Conservation (phyloP, 2,113 vertebrate species). For the Phoxinus phoxinus region DNA sequence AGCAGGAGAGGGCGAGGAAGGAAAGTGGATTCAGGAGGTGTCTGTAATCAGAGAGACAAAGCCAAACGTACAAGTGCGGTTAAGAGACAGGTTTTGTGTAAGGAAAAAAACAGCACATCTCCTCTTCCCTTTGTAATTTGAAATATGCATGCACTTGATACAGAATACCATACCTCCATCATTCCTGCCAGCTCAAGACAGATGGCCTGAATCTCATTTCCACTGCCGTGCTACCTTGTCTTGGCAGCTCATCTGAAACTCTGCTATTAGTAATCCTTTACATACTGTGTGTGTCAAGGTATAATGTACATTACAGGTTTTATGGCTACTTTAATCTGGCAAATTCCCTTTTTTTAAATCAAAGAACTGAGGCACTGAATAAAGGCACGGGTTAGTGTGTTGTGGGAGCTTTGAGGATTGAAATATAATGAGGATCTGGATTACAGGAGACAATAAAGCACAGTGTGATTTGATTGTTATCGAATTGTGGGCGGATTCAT, state of each 20-base stretch:
- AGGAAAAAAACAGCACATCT: constrained; percentile 42
- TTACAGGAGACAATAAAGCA: constrained; percentile 45
- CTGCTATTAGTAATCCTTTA: constrained; percentile 60
- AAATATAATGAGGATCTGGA: constrained; percentile 41
- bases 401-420: not conserved
- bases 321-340: constrained; percentile 44
- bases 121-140: constrained; percentile 56
- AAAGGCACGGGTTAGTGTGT: constrained; percentile 19
- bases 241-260: constrained; percentile 61
- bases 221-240: constrained; percentile 59
- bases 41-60: constrained; percentile 61
- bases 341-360: constrained; percentile 35
- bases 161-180: constrained; percentile 64
- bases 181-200: constrained; percentile 61
- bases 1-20: constrained; percentile 14
- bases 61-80: constrained; percentile 57
- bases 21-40: constrained; percentile 49
- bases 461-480: constrained; percentile 49
- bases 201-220: constrained; percentile 65
- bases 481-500: constrained; percentile 33
- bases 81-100: constrained; percentile 49
- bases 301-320: constrained; percentile 57
- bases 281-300: constrained; percentile 51
- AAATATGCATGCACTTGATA: constrained; percentile 59
- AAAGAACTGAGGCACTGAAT: constrained; percentile 18